phyloP scores from a whole-genome alignment of 2,113 vertebrate species.

The Polypterus senegalus region DNA sequence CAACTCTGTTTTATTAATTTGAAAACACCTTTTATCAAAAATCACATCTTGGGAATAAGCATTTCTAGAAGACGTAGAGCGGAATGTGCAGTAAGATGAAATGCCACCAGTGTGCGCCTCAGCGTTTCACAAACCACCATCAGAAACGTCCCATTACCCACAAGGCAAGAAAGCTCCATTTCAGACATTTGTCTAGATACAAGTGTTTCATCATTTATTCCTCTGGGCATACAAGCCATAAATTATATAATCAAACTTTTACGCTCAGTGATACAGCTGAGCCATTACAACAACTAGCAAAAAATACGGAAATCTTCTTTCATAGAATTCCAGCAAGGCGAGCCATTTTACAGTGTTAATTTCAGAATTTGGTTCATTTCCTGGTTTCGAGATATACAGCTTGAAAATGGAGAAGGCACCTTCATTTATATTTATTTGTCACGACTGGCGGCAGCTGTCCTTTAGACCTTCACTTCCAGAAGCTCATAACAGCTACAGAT shows the following conservation, averaged over 20 bases:
- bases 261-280: background rate
- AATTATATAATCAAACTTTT: background rate
- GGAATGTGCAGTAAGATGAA: too few species aligned
- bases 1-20: too few species aligned
- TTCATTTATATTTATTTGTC: background rate
- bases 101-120: too few species aligned
- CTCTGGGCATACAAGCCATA: background rate
- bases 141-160: too few species aligned
- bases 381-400: background rate
- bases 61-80: too few species aligned
- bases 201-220: background rate
- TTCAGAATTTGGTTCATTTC: too few species aligned
- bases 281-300: background rate
- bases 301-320: background rate
- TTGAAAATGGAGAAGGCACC: background rate
- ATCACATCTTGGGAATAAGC: too few species aligned
- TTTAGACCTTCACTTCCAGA: background rate
- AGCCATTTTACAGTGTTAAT: background rate
- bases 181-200: background rate
- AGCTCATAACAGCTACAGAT: background rate
- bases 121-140: too few species aligned
- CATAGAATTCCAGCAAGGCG: background rate
- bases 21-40: too few species aligned
- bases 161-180: too few species aligned
- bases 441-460: background rate